These are phyloP conservation scores for Cinclus mexicanus DNA, from an alignment of 2,113 vertebrate genomes.

Conservation along the genomic window DNA sequence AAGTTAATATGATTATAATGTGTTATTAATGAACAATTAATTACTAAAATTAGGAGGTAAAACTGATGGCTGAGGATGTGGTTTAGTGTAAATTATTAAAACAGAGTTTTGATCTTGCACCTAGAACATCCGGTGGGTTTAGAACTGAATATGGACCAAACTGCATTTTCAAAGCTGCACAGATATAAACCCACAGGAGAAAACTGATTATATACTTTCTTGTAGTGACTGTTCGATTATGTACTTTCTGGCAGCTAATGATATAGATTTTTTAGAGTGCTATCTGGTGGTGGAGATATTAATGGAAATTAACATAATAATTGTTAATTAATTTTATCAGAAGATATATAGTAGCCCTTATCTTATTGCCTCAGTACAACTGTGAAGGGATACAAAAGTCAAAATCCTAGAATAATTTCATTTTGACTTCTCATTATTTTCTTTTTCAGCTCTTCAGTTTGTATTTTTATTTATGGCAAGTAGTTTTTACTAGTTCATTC, in stretches of 20 bases:
- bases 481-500: neutral
- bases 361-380: neutral
- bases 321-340: neutral
- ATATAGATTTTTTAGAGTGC: neutral
- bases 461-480: neutral
- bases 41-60: neutral
- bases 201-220: neutral
- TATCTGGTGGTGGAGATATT: neutral
- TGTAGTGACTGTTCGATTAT: neutral
- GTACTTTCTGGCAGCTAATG: neutral
- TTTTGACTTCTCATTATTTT: neutral
- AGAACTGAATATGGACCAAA: neutral
- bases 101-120: neutral
- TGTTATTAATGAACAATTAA: slow-evolving; percentile 44
- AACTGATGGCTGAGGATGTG: neutral
- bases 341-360: neutral
- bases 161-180: neutral
- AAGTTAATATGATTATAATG: slow-evolving; percentile 4
- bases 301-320: too few species aligned
- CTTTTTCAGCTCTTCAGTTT: neutral
- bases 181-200: neutral
- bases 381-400: neutral
- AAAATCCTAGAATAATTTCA: neutral
- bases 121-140: neutral
- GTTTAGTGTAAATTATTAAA: neutral